A percentile compares a stretch with the other conserved stretches of the same genome.
These are phyloP conservation scores for Urechis unicinctus DNA, from an alignment of 2,888 invertebrate genomes.

Conservation along the genomic window DNA sequence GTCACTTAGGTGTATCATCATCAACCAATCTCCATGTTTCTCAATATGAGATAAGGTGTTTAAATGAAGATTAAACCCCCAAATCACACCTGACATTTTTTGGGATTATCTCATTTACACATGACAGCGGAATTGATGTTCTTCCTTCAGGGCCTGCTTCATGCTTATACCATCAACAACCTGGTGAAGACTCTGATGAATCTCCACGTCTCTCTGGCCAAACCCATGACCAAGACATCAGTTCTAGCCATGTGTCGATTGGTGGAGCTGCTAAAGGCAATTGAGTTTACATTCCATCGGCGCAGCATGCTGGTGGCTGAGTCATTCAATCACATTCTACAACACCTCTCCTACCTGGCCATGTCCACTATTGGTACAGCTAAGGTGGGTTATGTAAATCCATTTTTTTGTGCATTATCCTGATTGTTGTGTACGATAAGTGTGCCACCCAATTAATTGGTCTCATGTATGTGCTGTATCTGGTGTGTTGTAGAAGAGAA, in stretches of 20 bases:
- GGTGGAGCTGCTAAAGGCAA: slow-evolving; percentile 72
- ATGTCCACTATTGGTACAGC: slow-evolving; percentile 63
- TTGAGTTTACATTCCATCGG: slow-evolving; percentile 66
- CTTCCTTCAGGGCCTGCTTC: slow-evolving; percentile 59
- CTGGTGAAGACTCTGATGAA: slow-evolving; percentile 61
- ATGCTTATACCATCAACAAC: slow-evolving; percentile 62
- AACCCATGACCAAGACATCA: slow-evolving; percentile 71
- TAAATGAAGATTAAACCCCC: too few species aligned
- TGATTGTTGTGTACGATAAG: too few species aligned
- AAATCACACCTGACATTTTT: too few species aligned
- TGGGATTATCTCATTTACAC: too few species aligned
- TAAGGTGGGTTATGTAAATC: too few species aligned
- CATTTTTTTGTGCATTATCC: too few species aligned
- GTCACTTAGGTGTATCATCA: too few species aligned
- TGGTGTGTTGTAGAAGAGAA: slow-evolving; percentile 39
- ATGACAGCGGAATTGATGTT: not conserved
- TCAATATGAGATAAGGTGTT: too few species aligned
- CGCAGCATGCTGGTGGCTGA: slow-evolving; percentile 67
- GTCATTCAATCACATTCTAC: slow-evolving; percentile 69
- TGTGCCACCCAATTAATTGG: too few species aligned
- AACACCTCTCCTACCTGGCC: slow-evolving; percentile 72
- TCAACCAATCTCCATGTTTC: too few species aligned
- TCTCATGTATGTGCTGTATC: not conserved
- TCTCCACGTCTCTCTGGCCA: slow-evolving; percentile 64
- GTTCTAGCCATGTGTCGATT: slow-evolving; percentile 72